Percentiles rank a stretch among this genome's conserved stretches.
Evolutionary conservation across 2,888 invertebrate genomes (phyloP).

Genomic region (Deilephila elpenor): DNA sequence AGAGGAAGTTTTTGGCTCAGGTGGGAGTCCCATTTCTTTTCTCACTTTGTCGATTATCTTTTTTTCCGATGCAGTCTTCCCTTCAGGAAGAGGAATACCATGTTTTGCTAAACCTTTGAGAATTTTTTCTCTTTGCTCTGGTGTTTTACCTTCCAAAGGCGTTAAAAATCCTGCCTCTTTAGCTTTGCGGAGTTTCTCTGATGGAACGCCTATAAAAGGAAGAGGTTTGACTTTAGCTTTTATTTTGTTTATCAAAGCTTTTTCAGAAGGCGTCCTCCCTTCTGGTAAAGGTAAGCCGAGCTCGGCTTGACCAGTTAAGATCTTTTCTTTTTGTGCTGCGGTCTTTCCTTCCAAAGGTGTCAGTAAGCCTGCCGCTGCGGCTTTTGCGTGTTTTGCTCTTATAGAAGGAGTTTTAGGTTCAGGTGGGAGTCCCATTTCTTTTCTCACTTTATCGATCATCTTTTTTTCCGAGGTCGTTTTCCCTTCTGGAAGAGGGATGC

Average conservation of each 20-base stretch:
- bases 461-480: slow-evolving; percentile 39
- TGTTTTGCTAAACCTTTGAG: slow-evolving; percentile 42
- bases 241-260: slow-evolving; percentile 44
- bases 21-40: slow-evolving; percentile 40
- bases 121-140: slow-evolving; percentile 49
- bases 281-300: slow-evolving; percentile 48
- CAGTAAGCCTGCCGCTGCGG: slow-evolving; percentile 43
- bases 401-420: slow-evolving; percentile 40
- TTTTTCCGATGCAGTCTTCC: slow-evolving; percentile 38
- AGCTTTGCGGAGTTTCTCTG: slow-evolving; percentile 40
- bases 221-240: slow-evolving; percentile 31
- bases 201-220: slow-evolving; percentile 23
- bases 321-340: slow-evolving; percentile 45
- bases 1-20: slow-evolving; percentile 41
- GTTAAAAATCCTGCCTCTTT: slow-evolving; percentile 46
- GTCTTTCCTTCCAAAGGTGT: slow-evolving; percentile 51
- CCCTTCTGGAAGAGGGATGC: slow-evolving; percentile 44
- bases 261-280: slow-evolving; percentile 50
- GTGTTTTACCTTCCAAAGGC: slow-evolving; percentile 49
- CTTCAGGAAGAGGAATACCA: slow-evolving; percentile 46
- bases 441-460: slow-evolving; percentile 38
- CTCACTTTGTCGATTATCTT: slow-evolving; percentile 40
- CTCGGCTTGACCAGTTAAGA: slow-evolving; percentile 43
- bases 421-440: slow-evolving; percentile 41
- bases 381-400: slow-evolving; percentile 42